These are phyloP conservation scores for Drosophila kohkoa DNA, from an alignment of 1,140 invertebrate species.

Conservation along the genomic window DNA sequence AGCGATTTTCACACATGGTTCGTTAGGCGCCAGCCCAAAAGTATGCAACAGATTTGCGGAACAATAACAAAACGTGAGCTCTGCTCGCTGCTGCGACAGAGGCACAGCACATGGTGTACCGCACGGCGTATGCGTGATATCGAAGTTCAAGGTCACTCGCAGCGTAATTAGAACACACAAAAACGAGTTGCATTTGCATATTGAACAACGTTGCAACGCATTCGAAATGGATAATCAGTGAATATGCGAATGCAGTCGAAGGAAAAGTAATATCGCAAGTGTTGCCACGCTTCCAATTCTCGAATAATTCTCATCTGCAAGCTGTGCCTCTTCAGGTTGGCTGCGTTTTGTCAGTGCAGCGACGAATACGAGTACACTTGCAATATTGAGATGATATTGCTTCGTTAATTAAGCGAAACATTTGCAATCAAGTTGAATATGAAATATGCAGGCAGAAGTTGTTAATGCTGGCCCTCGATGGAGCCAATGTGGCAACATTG, in stretches of 20 bases:
- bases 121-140: constrained; percentile 26
- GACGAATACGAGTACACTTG: constrained; percentile 12
- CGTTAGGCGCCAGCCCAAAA: constrained; percentile 30
- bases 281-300: background rate
- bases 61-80: background rate
- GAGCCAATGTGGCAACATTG: constrained; percentile 20
- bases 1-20: constrained; percentile 22
- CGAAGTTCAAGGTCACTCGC: constrained; percentile 45
- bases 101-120: background rate
- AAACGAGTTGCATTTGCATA: constrained; percentile 11
- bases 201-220: background rate
- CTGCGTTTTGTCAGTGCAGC: constrained; percentile 5
- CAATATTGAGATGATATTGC: constrained; percentile 12
- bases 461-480: background rate
- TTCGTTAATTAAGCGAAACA: constrained; percentile 51
- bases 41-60: constrained; percentile 42
- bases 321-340: constrained; percentile 18
- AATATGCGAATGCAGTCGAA: constrained; percentile 3
- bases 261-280: background rate
- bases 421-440: constrained; percentile 37
- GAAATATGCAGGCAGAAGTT: constrained; percentile 24
- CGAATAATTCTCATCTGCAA: constrained; percentile 7
- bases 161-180: constrained; percentile 29
- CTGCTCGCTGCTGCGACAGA: background rate
- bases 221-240: background rate